Percentiles rank a stretch among this genome's conserved stretches.
These are phyloP conservation scores for Microhierax caerulescens DNA, from an alignment of 2,797 vertebrate genomes.

Conservation along the genomic window DNA sequence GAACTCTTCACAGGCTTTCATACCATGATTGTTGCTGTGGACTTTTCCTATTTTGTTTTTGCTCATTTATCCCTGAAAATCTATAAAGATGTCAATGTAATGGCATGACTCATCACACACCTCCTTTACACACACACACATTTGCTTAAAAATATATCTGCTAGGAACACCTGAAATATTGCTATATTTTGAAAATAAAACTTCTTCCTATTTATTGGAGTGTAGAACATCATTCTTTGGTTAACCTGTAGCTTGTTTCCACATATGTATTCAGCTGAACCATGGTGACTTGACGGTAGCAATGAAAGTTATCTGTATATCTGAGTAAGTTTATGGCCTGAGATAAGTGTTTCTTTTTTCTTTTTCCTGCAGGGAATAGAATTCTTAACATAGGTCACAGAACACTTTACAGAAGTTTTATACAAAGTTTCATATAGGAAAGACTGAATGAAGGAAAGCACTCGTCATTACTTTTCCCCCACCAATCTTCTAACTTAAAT, in stretches of 20 bases:
- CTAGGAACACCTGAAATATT: background rate
- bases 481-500: background rate
- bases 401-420: background rate
- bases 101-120: background rate
- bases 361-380: background rate
- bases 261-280: background rate
- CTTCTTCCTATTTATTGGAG: background rate
- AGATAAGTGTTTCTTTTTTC: background rate
- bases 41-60: too few relatives aligned
- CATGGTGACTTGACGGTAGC: background rate
- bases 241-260: background rate
- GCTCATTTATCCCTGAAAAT: too few relatives aligned
- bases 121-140: too few relatives aligned
- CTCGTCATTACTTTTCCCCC: accelerated
- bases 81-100: background rate
- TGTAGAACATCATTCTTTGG: background rate
- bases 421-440: background rate
- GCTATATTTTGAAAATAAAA: background rate
- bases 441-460: background rate
- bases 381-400: background rate
- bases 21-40: background rate
- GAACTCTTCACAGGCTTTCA: background rate
- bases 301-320: background rate
- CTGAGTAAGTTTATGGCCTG: background rate
- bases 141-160: background rate